phyloP scores from a whole-genome alignment of 2,888 invertebrate species.

The Ferrisia virgata region DNA sequence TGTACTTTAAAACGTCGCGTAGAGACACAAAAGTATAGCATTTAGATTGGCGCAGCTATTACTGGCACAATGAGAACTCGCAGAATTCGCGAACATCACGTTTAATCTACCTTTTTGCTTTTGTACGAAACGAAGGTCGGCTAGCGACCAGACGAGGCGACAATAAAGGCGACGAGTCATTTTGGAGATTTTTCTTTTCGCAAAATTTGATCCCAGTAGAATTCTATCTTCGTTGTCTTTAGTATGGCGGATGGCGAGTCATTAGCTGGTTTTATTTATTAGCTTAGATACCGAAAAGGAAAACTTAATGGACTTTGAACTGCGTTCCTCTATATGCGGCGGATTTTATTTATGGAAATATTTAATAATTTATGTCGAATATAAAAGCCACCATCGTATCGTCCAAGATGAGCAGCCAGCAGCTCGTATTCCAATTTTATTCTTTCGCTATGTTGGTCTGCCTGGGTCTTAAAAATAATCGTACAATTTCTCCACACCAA shows the following conservation, averaged over 20 bases:
- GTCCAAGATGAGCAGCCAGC: neutral
- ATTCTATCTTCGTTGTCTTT: neutral
- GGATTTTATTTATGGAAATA: slow-evolving; percentile 8
- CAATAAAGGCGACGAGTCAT: neutral
- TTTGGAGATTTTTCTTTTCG: neutral
- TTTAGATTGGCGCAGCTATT: neutral
- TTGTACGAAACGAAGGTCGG: neutral
- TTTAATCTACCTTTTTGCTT: slow-evolving; percentile 18
- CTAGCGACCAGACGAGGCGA: neutral
- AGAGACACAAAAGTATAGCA: too few species aligned
- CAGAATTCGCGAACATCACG: neutral
- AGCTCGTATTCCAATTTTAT: neutral
- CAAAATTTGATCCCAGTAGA: neutral
- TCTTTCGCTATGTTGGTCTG: neutral
- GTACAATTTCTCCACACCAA: too few species aligned
- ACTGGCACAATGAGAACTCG: neutral
- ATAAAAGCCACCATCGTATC: neutral
- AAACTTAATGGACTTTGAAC: neutral
- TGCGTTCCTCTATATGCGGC: neutral
- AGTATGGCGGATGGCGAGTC: neutral
- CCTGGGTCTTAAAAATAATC: too few species aligned
- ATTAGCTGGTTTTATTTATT: slow-evolving; percentile 17
- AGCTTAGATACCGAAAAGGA: neutral
- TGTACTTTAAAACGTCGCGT: slow-evolving; percentile 1
- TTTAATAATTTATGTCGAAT: neutral